Evolutionary conservation across 2,888 invertebrate genomes (phyloP).

Genomic region (Ennomos fuscantarius): DNA sequence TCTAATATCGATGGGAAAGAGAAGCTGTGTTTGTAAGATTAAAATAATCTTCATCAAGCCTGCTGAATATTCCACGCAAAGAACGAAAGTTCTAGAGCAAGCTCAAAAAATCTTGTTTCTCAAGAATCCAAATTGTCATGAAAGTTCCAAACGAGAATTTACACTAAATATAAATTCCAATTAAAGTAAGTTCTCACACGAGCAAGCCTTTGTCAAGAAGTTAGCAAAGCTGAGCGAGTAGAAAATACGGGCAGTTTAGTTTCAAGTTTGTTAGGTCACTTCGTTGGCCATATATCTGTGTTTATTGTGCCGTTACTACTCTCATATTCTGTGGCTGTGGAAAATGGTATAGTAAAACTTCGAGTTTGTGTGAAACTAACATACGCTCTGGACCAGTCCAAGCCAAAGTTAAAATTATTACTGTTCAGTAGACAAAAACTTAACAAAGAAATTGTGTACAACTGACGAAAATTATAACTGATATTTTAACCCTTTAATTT

Average conservation of each 20-base stretch:
- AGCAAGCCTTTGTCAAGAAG: slow-evolving; percentile 40
- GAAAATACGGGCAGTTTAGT: slow-evolving; percentile 38
- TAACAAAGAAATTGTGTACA: no score
- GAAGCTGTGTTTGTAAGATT: no score
- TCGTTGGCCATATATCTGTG: slow-evolving; percentile 18
- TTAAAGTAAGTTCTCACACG: slow-evolving; percentile 31
- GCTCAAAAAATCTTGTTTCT: not conserved
- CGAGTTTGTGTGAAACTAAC: slow-evolving; percentile 9
- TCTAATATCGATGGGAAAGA: no score
- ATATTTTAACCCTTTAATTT: no score
- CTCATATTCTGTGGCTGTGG: slow-evolving; percentile 15
- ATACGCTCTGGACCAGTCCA: no score
- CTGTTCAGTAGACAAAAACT: no score
- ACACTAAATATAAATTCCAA: slow-evolving; percentile 38
- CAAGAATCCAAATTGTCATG: slow-evolving; percentile 23
- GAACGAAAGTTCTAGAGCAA: no score
- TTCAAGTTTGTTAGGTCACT: slow-evolving; percentile 26
- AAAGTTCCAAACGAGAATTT: slow-evolving; percentile 36
- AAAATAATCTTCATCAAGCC: no score
- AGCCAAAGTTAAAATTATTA: no score
- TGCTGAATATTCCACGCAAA: no score
- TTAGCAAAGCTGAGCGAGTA: slow-evolving; percentile 34
- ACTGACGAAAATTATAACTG: no score
- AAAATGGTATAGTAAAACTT: slow-evolving; percentile 14
- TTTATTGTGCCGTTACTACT: slow-evolving; percentile 11